Evolutionary conservation across 2,113 vertebrate genomes (phyloP).

Genomic region (Albula goreensis): DNA sequence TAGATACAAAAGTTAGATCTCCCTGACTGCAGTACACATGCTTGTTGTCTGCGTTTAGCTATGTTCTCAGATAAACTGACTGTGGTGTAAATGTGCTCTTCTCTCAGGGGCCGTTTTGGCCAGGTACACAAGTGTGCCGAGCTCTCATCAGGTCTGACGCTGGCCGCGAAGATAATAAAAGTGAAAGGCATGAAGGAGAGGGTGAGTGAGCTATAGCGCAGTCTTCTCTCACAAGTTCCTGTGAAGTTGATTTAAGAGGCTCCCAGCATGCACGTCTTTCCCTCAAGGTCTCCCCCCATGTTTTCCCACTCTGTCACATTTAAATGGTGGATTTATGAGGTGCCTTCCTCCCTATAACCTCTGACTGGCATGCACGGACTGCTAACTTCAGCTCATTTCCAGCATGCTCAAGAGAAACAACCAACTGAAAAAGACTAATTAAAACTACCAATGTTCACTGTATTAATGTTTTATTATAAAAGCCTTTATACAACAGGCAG

Average conservation of each 20-base stretch:
- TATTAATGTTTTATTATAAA: not conserved
- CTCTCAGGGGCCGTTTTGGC: constrained; percentile 81
- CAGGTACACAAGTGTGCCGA: constrained; percentile 85
- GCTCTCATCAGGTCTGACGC: constrained; percentile 72
- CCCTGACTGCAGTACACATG: no score
- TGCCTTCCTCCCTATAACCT: not conserved
- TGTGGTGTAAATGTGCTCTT: constrained; percentile 26
- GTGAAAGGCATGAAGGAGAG: constrained; percentile 80
- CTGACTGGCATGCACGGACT: not conserved
- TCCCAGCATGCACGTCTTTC: not conserved
- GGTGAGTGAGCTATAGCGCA: constrained; percentile 59
- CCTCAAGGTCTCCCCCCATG: not conserved
- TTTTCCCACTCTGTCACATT: constrained; percentile 12
- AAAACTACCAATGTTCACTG: no score
- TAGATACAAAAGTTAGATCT: no score
- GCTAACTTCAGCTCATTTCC: not conserved
- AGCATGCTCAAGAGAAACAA: not conserved
- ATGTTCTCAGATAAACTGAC: not conserved
- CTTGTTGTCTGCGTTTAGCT: not conserved
- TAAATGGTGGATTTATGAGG: not conserved
- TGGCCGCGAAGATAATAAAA: constrained; percentile 88
- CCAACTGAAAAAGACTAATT: not conserved
- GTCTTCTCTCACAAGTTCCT: constrained; percentile 36
- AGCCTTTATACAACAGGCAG: no score
- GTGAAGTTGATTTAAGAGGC: constrained; percentile 36